Base-by-base conservation (phyloP, 1,140 invertebrate species). In the Chymomyza costata region DNA sequence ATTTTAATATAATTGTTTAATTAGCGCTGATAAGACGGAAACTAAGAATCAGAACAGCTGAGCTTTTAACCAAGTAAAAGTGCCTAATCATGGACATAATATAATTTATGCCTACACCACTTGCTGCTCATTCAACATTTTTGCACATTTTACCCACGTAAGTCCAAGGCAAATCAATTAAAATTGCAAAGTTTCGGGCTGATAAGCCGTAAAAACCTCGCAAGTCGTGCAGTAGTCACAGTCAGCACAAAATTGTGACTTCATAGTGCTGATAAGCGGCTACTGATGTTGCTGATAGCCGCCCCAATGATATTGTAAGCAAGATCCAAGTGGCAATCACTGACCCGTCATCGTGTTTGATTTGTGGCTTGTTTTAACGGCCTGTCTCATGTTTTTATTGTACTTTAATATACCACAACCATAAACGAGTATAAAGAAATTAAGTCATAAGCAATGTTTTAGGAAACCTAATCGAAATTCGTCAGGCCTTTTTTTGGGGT, bases 1-100 rank as follows among this genome's bases (percentile, higher is more conserved):
- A 73, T 78, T 78, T 78, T 80, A 46, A 74, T 48, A 62, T 60
- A 80, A 73, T 73, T 80, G 74, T 73, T 65, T 46, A 73, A 68
- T 61, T 80, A 53, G 16, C 32, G 11, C 63, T 39, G 73, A 78
- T 80, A 78, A 56, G 53, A 34, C 10, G 3, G 7, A 15, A 32
- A 37, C 16, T n/a, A n/a, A n/a, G n/a, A n/a, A n/a, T n/a, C n/a
- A n/a, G 41, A 1, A 13, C 7, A 14, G 40, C 11, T 16, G 18
- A 25, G 21, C 21, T 25, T n/a, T n/a, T n/a, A n/a, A n/a, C n/a
- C n/a, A 34, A 21, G 41, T 28, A 10, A 62, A 69, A 70, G 34
- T 71, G 62, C 40, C 50, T 41, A 37, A 52, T 69, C 65, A 69
- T 51, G 34, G 48, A 19, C 8, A 5, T 25, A 8, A 3, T 25